Evolutionary conservation across 2,888 invertebrate genomes (phyloP).

Genomic region (Calephelis perditalis): DNA sequence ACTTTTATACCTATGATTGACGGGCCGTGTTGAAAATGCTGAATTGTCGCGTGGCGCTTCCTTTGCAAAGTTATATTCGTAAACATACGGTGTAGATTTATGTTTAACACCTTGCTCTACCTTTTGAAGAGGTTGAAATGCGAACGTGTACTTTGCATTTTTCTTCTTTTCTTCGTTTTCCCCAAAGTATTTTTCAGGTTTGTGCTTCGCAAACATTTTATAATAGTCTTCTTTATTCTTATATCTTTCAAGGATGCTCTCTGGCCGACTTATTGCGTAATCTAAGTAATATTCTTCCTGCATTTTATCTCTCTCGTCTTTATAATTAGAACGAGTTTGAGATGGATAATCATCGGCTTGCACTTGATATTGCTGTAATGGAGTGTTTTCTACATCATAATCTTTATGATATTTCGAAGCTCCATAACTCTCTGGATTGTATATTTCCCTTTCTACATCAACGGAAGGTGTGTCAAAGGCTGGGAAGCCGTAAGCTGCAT

Average conservation of each 20-base stretch:
- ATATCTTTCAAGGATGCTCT: constrained; percentile 49
- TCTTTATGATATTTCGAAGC: constrained; percentile 41
- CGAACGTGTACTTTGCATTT: constrained; percentile 44
- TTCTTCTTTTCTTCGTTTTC: constrained; percentile 42
- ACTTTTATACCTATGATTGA: constrained; percentile 40
- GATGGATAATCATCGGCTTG: constrained; percentile 57
- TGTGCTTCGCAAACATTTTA: constrained; percentile 54
- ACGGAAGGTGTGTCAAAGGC: constrained; percentile 45
- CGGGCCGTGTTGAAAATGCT: constrained; percentile 31
- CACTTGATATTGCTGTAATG: constrained; percentile 57
- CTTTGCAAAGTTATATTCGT: constrained; percentile 53
- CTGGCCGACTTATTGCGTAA: constrained; percentile 56
- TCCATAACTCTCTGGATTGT: constrained; percentile 55
- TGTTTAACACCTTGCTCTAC: constrained; percentile 49
- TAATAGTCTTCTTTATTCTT: constrained; percentile 59
- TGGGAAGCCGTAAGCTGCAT: constrained; percentile 64
- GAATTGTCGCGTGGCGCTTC: constrained; percentile 34
- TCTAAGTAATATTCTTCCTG: constrained; percentile 60
- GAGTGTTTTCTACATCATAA: constrained; percentile 48
- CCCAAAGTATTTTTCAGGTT: constrained; percentile 44
- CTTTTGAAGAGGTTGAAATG: constrained; percentile 40
- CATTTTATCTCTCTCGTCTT: constrained; percentile 54
- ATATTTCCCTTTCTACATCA: constrained; percentile 55
- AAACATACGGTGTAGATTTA: constrained; percentile 45
- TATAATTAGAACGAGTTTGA: constrained; percentile 50